phyloP scores from a whole-genome alignment of 2,113 vertebrate species.

The Orcinus orca region DNA sequence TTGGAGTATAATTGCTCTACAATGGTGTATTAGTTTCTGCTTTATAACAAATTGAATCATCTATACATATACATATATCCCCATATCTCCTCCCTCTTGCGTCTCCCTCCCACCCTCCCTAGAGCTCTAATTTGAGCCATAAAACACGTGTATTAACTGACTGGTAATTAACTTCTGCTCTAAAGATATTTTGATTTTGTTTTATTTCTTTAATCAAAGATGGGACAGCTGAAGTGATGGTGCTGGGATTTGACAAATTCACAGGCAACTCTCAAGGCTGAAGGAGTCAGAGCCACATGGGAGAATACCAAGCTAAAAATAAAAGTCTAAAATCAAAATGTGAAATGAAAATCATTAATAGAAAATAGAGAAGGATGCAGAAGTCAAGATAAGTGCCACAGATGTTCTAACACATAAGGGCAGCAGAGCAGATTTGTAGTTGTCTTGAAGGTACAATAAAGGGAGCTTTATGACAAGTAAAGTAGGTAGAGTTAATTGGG shows the following conservation, averaged over 20 bases:
- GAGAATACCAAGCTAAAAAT: not conserved
- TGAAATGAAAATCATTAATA: not conserved
- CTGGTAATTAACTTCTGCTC: not conserved
- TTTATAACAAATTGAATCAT: no score
- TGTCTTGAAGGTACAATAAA: not conserved
- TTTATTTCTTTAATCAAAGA: not conserved
- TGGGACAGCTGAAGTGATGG: not conserved
- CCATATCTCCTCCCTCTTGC: no score
- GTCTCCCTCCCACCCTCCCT: no score
- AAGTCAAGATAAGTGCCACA: slow-evolving; percentile 25
- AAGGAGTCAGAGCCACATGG: not conserved
- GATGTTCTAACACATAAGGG: not conserved
- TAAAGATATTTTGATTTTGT: not conserved
- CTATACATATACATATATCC: no score
- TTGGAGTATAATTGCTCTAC: no score
- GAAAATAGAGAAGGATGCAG: not conserved
- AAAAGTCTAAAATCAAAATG: slow-evolving; percentile 22
- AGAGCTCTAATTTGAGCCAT: not conserved
- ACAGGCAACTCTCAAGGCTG: not conserved
- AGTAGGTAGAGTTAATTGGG: not conserved
- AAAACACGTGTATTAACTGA: not conserved
- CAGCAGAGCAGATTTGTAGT: not conserved
- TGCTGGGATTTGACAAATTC: slow-evolving; percentile 26
- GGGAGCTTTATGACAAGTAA: not conserved
- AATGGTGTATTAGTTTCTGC: no score